Conservation (phyloP, 1,140 invertebrate species). For the Manduca sexta region DNA sequence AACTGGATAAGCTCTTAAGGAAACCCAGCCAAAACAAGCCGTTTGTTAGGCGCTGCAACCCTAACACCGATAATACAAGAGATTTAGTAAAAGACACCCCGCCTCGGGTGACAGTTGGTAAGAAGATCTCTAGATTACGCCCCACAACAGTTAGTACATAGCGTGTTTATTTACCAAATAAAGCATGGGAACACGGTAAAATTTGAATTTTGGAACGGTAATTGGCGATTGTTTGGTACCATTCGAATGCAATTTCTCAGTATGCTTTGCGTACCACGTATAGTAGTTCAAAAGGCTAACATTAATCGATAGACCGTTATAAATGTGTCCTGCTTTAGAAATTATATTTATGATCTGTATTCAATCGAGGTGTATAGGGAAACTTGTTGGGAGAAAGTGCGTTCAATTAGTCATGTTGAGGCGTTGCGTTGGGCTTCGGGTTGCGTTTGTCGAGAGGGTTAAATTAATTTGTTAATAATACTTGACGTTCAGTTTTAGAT, state of each 20-base stretch:
- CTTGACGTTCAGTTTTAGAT: too few relatives aligned
- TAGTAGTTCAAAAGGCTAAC: too few relatives aligned
- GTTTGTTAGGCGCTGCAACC: not conserved
- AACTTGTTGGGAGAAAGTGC: not conserved
- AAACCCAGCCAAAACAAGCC: not conserved
- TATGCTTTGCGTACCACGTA: slow-evolving; percentile 2
- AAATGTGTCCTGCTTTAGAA: not conserved
- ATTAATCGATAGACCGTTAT: not conserved
- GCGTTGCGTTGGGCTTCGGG: too few relatives aligned
- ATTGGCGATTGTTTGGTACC: slow-evolving; percentile 30
- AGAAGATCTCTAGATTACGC: slow-evolving; percentile 37
- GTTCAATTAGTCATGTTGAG: too few relatives aligned
- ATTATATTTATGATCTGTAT: not conserved
- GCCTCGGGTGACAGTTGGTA: slow-evolving; percentile 33
- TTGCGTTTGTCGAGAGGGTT: too few relatives aligned
- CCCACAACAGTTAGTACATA: slow-evolving; percentile 7
- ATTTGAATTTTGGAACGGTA: slow-evolving; percentile 27
- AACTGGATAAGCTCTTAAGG: too few relatives aligned
- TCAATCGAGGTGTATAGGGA: not conserved
- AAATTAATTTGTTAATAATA: too few relatives aligned
- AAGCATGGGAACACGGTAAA: slow-evolving; percentile 26
- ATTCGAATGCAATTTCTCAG: slow-evolving; percentile 27
- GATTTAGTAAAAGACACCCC: slow-evolving; percentile 8
- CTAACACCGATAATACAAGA: not conserved
- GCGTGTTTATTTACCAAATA: slow-evolving; percentile 33